Evolutionary conservation across 2,797 vertebrate genomes (phyloP).

Genomic region (Muraenolepis orangiensis): DNA sequence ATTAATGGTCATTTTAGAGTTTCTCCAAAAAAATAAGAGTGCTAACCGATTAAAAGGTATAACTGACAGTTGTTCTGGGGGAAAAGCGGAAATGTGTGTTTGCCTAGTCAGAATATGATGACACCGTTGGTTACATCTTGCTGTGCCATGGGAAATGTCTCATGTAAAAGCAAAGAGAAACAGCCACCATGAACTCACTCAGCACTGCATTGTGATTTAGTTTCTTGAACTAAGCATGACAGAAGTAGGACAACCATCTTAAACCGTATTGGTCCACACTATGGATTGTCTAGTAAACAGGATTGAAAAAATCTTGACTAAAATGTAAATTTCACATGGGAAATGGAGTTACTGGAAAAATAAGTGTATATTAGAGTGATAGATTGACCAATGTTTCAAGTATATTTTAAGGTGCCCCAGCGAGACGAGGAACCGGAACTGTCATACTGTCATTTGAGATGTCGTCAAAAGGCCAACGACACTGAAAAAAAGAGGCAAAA

Average conservation of each 20-base stretch:
- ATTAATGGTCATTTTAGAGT: conserved; percentile 3
- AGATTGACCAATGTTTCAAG: not conserved
- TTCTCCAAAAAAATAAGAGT: not conserved
- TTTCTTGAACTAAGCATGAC: not conserved
- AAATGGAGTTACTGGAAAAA: not conserved
- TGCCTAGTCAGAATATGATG: not conserved
- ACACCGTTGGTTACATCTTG: not conserved
- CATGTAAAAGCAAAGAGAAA: not conserved
- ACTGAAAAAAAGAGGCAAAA: not conserved
- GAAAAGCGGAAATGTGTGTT: not conserved
- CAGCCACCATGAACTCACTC: not conserved
- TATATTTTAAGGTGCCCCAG: not conserved
- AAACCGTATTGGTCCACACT: not conserved
- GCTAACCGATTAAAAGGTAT: not conserved
- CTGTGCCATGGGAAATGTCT: not conserved
- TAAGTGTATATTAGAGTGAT: not conserved
- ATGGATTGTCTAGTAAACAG: conserved; percentile 14
- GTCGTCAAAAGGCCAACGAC: not conserved
- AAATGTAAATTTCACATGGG: not conserved
- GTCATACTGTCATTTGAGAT: not conserved
- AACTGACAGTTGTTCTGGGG: not conserved
- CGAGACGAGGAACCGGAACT: not conserved
- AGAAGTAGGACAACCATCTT: not conserved
- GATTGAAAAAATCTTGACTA: not conserved
- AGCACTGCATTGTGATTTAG: conserved; percentile 1